Evolutionary conservation across 2,888 invertebrate species (phyloP), one percentile per base, ranked within the genome.

Genomic region (Vannuccia rotundouncinata): DNA sequence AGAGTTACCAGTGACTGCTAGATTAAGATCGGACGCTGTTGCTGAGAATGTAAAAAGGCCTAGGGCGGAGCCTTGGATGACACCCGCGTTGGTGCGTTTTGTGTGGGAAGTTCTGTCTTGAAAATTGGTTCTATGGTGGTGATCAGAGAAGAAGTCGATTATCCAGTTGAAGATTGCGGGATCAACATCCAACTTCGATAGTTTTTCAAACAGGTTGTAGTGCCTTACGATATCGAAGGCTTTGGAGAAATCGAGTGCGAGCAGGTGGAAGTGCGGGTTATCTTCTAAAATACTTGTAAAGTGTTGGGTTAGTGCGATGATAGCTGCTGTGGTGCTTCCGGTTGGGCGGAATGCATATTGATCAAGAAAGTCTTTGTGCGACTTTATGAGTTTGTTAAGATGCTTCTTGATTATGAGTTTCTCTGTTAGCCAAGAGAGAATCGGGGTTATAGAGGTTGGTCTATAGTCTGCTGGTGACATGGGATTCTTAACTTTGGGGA

Each of bases 341-440:
- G 75, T 75, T 75, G 75, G 75, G 29, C 75, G 75, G 31, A 75
- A 75, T 75, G 75, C 75, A 75, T 75, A 75, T 75, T 75, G 75
- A 30, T 75, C 31, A 22, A 27, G 29, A 28, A 75, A 75, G 29
- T 75, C 17, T 10, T 30, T 75, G 66, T 66, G 66, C 2, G 66
- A 66, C 25, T 66, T 66, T 66, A 66, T 66, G 66, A 66, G 66
- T 66, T 66, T 75, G 31, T 75, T 29, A 75, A 75, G 75, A 30
- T 29, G 31, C 31, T 75, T 75, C 75, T 75, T 75, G 31, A 30
- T 30, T 29, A 75, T 75, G 29, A 75, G 75, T 75, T 30, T 75
- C 75, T 75, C 75, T 29, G 31, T 75, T 75, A 30, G 29, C 29
- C 75, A 29, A 27, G 75, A 75, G 10, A 75, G 75, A 75, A 75